phyloP scores from a whole-genome alignment of 2,113 vertebrate species.

The Diphyllodes magnificus region DNA sequence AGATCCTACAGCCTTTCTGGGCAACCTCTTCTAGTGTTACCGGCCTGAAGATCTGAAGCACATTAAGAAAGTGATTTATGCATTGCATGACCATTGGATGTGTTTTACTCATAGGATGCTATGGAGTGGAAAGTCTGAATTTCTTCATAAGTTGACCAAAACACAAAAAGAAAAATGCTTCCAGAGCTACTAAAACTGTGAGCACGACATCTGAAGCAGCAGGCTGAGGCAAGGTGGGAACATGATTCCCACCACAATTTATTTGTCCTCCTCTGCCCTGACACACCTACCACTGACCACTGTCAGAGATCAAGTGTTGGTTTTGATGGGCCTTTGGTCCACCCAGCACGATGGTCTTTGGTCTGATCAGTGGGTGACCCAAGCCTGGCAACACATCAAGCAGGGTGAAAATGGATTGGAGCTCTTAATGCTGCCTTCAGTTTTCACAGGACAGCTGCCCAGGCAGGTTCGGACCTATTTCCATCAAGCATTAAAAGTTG shows the following conservation, averaged over 20 bases:
- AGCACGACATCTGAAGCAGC: background rate
- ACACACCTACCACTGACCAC: background rate
- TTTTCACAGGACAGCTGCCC: slow-evolving; percentile 1
- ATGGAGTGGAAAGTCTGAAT: background rate
- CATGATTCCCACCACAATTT: background rate
- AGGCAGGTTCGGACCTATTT: background rate
- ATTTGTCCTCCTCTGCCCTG: background rate
- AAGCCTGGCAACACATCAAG: background rate
- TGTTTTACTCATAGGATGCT: background rate
- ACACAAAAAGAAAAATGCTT: background rate
- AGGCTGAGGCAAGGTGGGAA: background rate
- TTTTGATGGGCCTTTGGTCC: background rate
- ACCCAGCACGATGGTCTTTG: background rate
- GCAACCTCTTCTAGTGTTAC: background rate
- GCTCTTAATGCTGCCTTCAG: background rate
- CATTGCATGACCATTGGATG: background rate
- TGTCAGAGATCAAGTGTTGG: background rate
- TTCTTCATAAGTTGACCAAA: background rate
- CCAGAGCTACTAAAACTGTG: background rate
- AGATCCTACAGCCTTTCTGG: background rate
- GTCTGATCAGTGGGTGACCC: background rate
- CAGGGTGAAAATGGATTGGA: background rate
- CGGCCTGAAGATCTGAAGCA: background rate
- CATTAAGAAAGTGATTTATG: background rate
- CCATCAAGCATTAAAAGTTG: background rate